Percentiles rank a stretch among this genome's conserved stretches.
phyloP scores from a whole-genome alignment of 2,888 invertebrate genomes.

The Dione vanillae region DNA sequence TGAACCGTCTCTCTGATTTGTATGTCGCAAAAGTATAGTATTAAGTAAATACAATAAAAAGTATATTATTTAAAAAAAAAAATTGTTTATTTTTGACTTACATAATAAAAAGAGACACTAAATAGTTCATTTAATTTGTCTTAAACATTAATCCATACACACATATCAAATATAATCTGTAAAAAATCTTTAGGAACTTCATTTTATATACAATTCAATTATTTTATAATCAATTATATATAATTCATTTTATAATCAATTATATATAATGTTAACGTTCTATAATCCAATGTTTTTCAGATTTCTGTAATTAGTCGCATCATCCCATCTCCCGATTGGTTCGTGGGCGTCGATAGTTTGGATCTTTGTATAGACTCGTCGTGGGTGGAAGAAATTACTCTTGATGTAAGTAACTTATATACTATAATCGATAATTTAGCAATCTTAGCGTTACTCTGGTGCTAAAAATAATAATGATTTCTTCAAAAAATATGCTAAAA shows the following conservation, averaged over 20 bases:
- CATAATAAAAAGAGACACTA: neutral
- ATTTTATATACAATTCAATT: too few species aligned
- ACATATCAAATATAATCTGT: too few species aligned
- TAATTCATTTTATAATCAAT: too few species aligned
- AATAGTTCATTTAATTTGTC: neutral
- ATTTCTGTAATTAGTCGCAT: constrained; percentile 84
- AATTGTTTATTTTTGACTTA: too few species aligned
- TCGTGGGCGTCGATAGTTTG: constrained; percentile 85
- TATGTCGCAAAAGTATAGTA: neutral
- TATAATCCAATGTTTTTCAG: constrained; percentile 58
- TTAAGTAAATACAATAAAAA: neutral
- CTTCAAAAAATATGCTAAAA: too few species aligned
- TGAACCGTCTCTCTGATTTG: neutral
- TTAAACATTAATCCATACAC: neutral
- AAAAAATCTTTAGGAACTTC: too few species aligned
- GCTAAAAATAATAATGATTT: too few species aligned
- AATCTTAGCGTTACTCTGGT: neutral
- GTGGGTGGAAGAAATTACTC: constrained; percentile 82
- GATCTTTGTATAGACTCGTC: constrained; percentile 84
- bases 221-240: too few species aligned
- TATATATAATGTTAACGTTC: too few species aligned
- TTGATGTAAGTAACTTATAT: constrained; percentile 71
- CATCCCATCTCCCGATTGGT: constrained; percentile 88
- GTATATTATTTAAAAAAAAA: too few species aligned
- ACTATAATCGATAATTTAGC: neutral